Base-by-base conservation (phyloP, 2,113 vertebrate genomes). In the Urocolius indicus region DNA sequence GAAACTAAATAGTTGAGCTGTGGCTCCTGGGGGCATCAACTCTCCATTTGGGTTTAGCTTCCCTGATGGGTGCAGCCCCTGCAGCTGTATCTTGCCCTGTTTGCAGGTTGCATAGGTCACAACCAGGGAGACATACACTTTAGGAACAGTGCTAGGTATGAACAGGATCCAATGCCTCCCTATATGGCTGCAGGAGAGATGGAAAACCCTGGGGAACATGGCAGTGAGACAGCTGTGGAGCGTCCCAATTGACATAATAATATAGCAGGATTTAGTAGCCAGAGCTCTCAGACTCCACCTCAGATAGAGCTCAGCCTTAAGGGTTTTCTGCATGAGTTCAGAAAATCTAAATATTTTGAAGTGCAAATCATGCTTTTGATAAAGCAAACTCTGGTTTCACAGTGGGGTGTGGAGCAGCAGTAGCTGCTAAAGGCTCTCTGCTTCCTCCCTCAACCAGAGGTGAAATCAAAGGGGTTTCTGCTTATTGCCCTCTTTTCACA, bases 311-410 rank as follows among this genome's bases (percentile, higher is more conserved):
- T 1, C 9, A 90, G 77, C 36, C 34, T 38, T 26, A 21, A 73
- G 22, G 45, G n/a, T 11, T 65, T 71, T 43, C 43, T 43, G 34
- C 54, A 13, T 0, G 13, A 16, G 14, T 73, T 77, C 68, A 58
- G 65, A 74, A 92, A 81, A 55, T 2, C 29, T 26, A 55, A 65
- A 21, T 61, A 89, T 89, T 93, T 89, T 87, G 92, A 89, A 93
- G 69, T 82, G 84, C 77, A 75, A 95, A 65, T 36, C 34, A 15
- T 13, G 23, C 34, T 89, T 75, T 72, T 72, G 90, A 36, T 77
- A 87, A 78, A 67, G 69, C 30, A 36, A n/a, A 88, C 83, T 69
- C 63, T 61, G 79, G 15, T 83, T 83, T 90, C 76, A 17, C 4
- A 0, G 54, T 0, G 26, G 36, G 51, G 41, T 15, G 62, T 11